Conservation (phyloP, 2,113 vertebrate genomes). For the Ictalurus punctatus region DNA sequence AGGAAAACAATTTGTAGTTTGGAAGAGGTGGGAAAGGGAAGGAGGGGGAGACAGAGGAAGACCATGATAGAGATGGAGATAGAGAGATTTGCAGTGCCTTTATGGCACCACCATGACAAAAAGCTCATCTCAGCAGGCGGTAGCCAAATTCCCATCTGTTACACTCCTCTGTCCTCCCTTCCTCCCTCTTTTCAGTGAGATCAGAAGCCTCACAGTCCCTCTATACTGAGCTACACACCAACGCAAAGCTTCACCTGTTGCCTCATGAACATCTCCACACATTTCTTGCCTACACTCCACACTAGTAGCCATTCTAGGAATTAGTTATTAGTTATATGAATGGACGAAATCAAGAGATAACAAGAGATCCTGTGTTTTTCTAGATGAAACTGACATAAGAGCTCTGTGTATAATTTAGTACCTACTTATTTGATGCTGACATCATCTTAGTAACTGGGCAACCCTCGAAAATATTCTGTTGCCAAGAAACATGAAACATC, state of each 20-base stretch:
- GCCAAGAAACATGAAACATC: constrained; percentile 17
- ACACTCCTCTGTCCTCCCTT: constrained; percentile 40
- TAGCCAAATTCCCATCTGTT: constrained; percentile 50
- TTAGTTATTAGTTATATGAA: constrained; percentile 3
- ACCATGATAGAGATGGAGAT: constrained; percentile 4
- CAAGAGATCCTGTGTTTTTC: too few relatives aligned
- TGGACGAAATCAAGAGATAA: not conserved
- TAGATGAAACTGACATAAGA: not conserved
- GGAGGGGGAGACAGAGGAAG: not conserved
- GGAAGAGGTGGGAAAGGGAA: constrained; percentile 1
- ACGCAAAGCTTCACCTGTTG: constrained; percentile 50
- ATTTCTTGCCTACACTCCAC: constrained; percentile 16
- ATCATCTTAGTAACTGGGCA: not conserved
- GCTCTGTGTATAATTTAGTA: not conserved
- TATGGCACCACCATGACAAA: constrained; percentile 52
- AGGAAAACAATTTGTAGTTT: constrained; percentile 38
- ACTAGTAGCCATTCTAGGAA: not conserved
- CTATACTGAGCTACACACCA: constrained; percentile 28
- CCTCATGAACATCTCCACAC: constrained; percentile 8
- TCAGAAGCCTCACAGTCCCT: constrained; percentile 17
- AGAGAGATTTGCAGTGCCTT: constrained; percentile 44
- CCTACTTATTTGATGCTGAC: not conserved
- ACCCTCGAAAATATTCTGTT: not conserved
- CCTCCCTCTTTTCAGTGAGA: constrained; percentile 30
- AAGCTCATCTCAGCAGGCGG: constrained; percentile 43